These are phyloP conservation scores for Vanessa cardui DNA, from an alignment of 2,888 invertebrate genomes.

Conservation along the genomic window DNA sequence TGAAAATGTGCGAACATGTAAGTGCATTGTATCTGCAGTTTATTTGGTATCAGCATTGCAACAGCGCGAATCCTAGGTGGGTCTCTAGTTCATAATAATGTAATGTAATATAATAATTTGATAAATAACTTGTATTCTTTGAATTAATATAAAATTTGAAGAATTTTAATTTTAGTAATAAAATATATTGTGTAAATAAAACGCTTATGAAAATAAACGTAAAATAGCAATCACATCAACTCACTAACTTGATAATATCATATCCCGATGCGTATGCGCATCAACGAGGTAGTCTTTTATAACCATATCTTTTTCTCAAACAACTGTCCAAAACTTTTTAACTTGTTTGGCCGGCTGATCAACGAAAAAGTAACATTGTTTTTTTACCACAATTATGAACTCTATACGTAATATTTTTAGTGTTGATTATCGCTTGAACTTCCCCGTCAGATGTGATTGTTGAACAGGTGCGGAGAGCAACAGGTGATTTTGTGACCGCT, in stretches of 20 bases:
- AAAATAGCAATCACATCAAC: conserved; percentile 28
- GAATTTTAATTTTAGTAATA: background rate
- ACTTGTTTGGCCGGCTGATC: conserved; percentile 58
- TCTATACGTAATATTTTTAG: conserved; percentile 34
- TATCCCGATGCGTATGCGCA: conserved; percentile 36
- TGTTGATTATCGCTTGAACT: conserved; percentile 45
- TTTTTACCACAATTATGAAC: conserved; percentile 34
- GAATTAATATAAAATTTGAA: background rate
- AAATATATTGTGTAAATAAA: background rate
- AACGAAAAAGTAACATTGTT: conserved; percentile 47
- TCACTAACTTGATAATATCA: conserved; percentile 42
- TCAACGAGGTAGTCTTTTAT: conserved; percentile 40
- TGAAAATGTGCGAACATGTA: no score
- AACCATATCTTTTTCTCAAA: conserved; percentile 48
- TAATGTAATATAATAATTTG: no score
- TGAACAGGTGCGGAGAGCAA: conserved; percentile 75
- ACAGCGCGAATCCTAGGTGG: no score
- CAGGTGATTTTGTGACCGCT: conserved; percentile 80
- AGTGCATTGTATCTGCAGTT: no score
- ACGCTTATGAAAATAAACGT: conserved; percentile 3
- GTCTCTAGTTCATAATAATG: no score
- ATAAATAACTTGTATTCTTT: background rate
- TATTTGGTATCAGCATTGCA: no score
- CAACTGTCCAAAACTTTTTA: conserved; percentile 59
- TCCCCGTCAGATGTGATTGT: conserved; percentile 75